Base-by-base conservation (phyloP, 2,888 invertebrate genomes). In the Proisotoma minuta region DNA sequence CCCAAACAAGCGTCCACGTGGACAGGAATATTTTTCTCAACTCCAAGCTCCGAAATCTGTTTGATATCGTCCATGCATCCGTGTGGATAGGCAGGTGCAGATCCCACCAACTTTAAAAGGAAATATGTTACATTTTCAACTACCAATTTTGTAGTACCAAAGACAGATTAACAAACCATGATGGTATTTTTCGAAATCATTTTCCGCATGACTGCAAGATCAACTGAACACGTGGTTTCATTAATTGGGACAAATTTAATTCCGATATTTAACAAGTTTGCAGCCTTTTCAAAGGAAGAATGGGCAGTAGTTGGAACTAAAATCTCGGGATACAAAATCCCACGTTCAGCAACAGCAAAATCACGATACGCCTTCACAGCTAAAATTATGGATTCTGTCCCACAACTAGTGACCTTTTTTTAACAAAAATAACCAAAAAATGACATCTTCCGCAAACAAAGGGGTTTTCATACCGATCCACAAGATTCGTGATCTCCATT, bases 1-100 rank as follows among this genome's bases (percentile, higher is more conserved):
- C 99, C 99, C 2, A 99, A 83, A 75, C 98, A 98, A 27, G 91
- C 90, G 22, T 99, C 99, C 52, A 98, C 96, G 81, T 99, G 99
- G 0, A 99, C 88, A 0, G 98, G 97, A 60, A 99, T 86, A 62
- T 85, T 82, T 77, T 89, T 88, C 75, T 84, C 84, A 1, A 82
- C 57, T 1, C 91, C 91, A 49, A 96, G 79, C 71, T 84, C 83
- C 0, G 91, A 87, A 68, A 99, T 87, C 1, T 85, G 87, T 72
- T 84, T 82, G 65, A 99, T 91, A 75, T 95, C 87, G 79, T 99
- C 98, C 80, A 95, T 88, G 0, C 93, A 91, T 24, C 98, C 98
- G 78, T 97, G 96, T 0, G 98, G 96, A 79, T 88, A 99, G 78
- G 91, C 91, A 0, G 98, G 98, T 0, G 92, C 89, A 0, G 97